Base-by-base conservation (phyloP, 2,113 vertebrate genomes). In the Sprattus sprattus region DNA sequence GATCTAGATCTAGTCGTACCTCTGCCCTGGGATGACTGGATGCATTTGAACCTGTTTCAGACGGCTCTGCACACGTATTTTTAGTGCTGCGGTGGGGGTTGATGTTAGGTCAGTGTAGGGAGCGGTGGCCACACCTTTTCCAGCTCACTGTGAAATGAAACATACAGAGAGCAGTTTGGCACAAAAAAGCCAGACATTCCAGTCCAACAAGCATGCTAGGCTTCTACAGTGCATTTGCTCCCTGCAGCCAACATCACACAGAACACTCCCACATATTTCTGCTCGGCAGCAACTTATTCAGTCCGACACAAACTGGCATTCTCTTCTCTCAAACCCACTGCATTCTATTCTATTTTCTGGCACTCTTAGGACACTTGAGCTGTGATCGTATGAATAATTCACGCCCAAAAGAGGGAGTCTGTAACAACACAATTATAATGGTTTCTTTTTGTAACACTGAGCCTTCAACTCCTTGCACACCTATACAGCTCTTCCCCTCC, bases 181-280 rank as follows among this genome's bases (percentile, higher is more conserved):
- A 78, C 49, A 82, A 80, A 52, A 52, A 45, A 86, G 81, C 60
- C 85, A 90, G 81, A 89, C 82, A 90, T 87, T 86, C 86, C 88
- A 86, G 2, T 57, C 45, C 52, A 78, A 91, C 83, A 87, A 71
- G 85, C 54, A 16, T 9, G 84, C 82, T 81, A 47, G 75, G 25
- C 6, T 54, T 11, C 75, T 46, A 85, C 57, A 46, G 57, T 8
- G 54, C 52, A 44, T 60, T 54, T 85, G 44, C 78, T 81, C 52
- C 39, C 47, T 52, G 45, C 85, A 50, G 52, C 52, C 57, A 82
- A 32, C 71, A 78, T 78, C 71, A 78, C 71, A 39, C 28, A 78
- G 28, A 67, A 75, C 32, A 54, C 81, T 57, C 85, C 47, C 82
- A 87, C 87, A 71, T 60, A 84, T 49, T 6, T 45, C 84, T 46